phyloP scores from a whole-genome alignment of 2,113 vertebrate species.

The Scytalopus superciliaris region DNA sequence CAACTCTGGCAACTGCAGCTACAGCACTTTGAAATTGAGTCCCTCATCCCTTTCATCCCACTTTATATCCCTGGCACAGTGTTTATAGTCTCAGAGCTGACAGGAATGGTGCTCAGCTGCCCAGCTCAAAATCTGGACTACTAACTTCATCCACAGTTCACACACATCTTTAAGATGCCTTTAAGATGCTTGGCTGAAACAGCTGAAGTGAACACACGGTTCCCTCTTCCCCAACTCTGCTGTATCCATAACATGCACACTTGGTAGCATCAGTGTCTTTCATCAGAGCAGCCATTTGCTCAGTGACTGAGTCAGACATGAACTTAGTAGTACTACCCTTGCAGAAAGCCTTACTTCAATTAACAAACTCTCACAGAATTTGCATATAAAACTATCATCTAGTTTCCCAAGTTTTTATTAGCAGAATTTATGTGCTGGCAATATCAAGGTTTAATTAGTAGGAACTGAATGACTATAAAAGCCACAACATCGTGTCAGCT shows the following conservation, averaged over 20 bases:
- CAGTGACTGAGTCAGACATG: background rate
- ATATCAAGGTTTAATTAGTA: background rate
- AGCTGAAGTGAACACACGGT: background rate
- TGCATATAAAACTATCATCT: no score
- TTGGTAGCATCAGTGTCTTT: background rate
- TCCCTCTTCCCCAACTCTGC: background rate
- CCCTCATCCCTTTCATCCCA: background rate
- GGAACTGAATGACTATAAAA: background rate
- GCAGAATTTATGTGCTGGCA: background rate
- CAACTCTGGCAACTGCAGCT: background rate
- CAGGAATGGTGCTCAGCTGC: background rate
- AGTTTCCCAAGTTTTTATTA: background rate
- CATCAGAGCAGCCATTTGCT: background rate
- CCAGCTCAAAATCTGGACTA: background rate
- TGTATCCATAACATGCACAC: background rate
- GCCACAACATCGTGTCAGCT: background rate
- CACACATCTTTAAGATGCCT: accelerated
- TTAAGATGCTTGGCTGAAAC: background rate
- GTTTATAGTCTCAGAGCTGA: background rate
- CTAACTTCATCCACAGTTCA: background rate
- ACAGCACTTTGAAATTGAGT: background rate
- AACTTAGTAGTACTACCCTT: background rate
- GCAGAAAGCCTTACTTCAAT: background rate
- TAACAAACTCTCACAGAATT: background rate
- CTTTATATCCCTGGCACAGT: background rate